Evolutionary conservation across 2,888 invertebrate genomes (phyloP).

Genomic region (Clepsis dumicolana): DNA sequence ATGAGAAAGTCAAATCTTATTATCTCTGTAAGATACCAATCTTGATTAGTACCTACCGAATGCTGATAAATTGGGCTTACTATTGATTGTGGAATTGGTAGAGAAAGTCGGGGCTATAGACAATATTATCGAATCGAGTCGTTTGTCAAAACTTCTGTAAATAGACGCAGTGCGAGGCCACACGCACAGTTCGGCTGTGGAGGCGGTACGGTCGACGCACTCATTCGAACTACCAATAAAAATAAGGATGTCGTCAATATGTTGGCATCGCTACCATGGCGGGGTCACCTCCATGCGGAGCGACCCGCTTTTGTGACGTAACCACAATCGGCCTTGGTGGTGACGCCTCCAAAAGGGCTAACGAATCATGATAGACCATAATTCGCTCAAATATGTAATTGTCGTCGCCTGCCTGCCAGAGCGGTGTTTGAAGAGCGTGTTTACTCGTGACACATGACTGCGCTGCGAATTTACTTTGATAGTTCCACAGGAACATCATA

Average conservation of each 20-base stretch:
- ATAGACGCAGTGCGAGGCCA: slow-evolving; percentile 74
- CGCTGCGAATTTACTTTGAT: neutral
- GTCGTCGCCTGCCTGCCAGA: slow-evolving; percentile 25
- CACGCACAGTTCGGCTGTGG: slow-evolving; percentile 73
- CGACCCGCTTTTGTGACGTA: slow-evolving; percentile 55
- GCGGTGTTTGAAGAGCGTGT: slow-evolving; percentile 16
- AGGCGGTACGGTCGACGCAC: slow-evolving; percentile 81
- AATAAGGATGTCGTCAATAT: slow-evolving; percentile 86
- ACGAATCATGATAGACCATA: slow-evolving; percentile 42
- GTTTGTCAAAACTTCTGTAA: slow-evolving; percentile 50
- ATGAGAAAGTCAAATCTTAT: slow-evolving; percentile 39
- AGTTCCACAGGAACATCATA: neutral
- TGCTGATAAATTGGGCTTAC: slow-evolving; percentile 24
- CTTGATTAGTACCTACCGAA: slow-evolving; percentile 30
- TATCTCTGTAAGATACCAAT: slow-evolving; percentile 31
- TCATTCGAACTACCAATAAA: slow-evolving; percentile 78
- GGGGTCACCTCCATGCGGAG: slow-evolving; percentile 73
- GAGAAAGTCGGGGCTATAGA: slow-evolving; percentile 34
- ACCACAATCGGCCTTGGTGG: slow-evolving; percentile 48
- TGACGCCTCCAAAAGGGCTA: slow-evolving; percentile 50
- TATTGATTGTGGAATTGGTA: slow-evolving; percentile 25
- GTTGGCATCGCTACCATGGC: slow-evolving; percentile 77
- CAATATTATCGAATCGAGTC: slow-evolving; percentile 15
- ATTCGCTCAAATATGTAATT: slow-evolving; percentile 42
- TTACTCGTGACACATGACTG: slow-evolving; percentile 3